A percentile compares a stretch with the other conserved stretches of the same genome.
These are phyloP conservation scores for Ramazzottius varieornatus DNA, from an alignment of 2,888 invertebrate genomes.

Conservation along the genomic window DNA sequence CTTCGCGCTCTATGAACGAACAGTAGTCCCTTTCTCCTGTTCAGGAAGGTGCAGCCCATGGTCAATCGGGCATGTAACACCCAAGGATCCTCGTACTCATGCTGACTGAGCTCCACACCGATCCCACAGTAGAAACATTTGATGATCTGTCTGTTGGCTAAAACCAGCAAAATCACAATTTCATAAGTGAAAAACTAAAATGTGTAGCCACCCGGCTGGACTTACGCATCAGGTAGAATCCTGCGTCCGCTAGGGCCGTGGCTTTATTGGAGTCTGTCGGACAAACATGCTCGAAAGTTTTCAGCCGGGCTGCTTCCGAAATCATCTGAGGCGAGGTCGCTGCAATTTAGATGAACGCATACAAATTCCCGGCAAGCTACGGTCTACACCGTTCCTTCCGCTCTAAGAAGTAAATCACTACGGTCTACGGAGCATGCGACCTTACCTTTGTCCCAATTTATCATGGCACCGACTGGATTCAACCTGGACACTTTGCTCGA, in stretches of 20 bases:
- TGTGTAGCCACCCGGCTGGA: too few species aligned
- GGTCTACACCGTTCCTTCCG: too few species aligned
- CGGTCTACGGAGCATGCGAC: too few species aligned
- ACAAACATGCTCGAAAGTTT: background rate
- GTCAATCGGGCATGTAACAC: background rate
- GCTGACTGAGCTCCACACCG: too few species aligned
- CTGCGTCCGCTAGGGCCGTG: background rate
- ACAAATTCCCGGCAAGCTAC: too few species aligned
- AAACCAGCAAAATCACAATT: background rate
- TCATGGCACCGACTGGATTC: background rate
- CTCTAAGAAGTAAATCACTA: too few species aligned
- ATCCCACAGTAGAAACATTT: background rate
- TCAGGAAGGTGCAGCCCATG: background rate
- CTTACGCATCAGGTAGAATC: background rate
- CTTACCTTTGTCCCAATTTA: background rate
- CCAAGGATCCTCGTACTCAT: conserved; percentile 2
- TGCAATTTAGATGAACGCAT: too few species aligned
- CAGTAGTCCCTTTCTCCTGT: background rate
- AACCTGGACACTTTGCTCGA: background rate
- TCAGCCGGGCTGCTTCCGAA: background rate
- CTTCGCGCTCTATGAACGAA: background rate
- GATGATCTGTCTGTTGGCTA: background rate
- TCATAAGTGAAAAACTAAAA: background rate
- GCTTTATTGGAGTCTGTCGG: background rate
- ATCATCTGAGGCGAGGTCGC: background rate